phyloP scores from a whole-genome alignment of 2,888 invertebrate genomes.

The Tethea ocularis region DNA sequence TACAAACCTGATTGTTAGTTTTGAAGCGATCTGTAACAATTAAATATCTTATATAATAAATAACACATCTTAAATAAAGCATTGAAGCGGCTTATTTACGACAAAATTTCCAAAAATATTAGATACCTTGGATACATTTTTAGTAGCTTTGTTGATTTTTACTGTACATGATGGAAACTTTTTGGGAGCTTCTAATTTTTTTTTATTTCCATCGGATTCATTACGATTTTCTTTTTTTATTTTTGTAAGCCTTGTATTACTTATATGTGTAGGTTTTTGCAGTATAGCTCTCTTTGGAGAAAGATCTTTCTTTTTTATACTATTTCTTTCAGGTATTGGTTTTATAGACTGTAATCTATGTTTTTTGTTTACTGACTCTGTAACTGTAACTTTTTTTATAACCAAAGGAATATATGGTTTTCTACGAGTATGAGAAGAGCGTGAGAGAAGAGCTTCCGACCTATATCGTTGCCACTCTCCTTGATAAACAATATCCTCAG shows the following conservation, averaged over 20 bases:
- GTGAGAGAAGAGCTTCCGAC: constrained; percentile 34
- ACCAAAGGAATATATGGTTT: constrained; percentile 30
- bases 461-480: constrained; percentile 66
- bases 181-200: constrained; percentile 21
- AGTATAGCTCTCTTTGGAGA: constrained; percentile 13
- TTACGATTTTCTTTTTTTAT: constrained; percentile 19
- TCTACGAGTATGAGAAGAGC: too few species aligned
- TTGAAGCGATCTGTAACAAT: constrained; percentile 56
- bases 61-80: too few species aligned
- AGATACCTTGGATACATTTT: constrained; percentile 43
- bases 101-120: constrained; percentile 4
- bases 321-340: background rate
- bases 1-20: constrained; percentile 49
- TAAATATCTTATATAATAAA: constrained; percentile 1
- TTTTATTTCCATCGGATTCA: constrained; percentile 15
- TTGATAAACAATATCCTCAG: constrained; percentile 72
- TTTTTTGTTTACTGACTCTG: constrained; percentile 29
- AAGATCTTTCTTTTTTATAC: constrained; percentile 32
- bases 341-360: background rate
- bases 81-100: background rate
- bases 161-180: constrained; percentile 5
- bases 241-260: constrained; percentile 17
- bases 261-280: constrained; percentile 13
- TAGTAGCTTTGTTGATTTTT: constrained; percentile 15
- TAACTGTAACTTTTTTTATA: constrained; percentile 33